phyloP scores from a whole-genome alignment of 2,888 invertebrate species.

The Cremastinae sp. region DNA sequence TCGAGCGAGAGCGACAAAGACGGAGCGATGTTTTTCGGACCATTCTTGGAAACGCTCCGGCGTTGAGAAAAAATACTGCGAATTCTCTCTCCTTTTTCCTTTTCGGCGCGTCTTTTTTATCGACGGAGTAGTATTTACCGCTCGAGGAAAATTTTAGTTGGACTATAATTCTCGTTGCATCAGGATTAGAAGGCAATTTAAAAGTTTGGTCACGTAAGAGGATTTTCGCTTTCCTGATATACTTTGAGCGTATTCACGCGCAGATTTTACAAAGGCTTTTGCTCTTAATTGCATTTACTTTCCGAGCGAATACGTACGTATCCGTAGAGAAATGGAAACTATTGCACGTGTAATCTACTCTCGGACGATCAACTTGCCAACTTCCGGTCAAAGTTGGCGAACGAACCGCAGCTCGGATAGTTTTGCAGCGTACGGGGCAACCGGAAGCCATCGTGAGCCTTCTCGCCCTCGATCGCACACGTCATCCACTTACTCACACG shows the following conservation, averaged over 20 bases:
- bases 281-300: conserved; percentile 8
- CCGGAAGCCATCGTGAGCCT: conserved; percentile 51
- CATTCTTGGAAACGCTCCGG: no score
- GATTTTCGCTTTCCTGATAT: background rate
- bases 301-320: background rate
- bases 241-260: conserved; percentile 14
- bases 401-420: conserved; percentile 25
- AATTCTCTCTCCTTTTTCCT: no score
- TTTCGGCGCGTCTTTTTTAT: no score
- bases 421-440: conserved; percentile 41
- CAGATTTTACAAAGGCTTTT: background rate
- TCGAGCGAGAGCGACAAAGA: no score
- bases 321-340: background rate
- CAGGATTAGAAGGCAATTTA: background rate
- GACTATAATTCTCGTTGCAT: background rate
- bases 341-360: conserved; percentile 22
- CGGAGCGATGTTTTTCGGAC: no score
- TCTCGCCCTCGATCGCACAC: conserved; percentile 48
- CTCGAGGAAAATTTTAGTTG: no score
- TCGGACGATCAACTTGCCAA: conserved; percentile 37
- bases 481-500: background rate
- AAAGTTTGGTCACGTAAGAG: conserved; percentile 24
- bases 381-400: conserved; percentile 50
- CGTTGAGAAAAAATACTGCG: no score
- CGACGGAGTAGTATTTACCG: no score